Base-by-base conservation (phyloP, 2,113 vertebrate genomes). In the Philantomba maxwellii region DNA sequence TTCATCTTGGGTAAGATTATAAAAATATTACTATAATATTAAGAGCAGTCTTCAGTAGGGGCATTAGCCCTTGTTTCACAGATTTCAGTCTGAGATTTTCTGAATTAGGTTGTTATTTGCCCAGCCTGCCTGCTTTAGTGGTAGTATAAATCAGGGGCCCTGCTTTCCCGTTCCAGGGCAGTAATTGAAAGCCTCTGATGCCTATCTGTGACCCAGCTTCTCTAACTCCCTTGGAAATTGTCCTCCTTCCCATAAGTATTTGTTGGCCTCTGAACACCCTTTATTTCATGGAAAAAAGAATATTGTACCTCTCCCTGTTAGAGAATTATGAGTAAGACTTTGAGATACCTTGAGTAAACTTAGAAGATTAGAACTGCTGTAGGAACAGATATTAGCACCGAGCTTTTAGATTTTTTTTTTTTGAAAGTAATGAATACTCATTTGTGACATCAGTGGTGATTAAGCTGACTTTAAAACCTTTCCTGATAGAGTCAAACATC, bases 1-100 rank as follows among this genome's bases (percentile, higher is more conserved):
- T 95, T 94, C 49, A 83, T 95, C 87, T 92, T 82, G 45, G 36
- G 91, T n/a, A 86, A 86, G 39, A 95, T 92, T 93, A 66, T 91
- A 83, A 83, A 86, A 97, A 95, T 58, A 96, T 66, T 96, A 70
- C 45, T 86, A 0, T 70, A 70, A 77, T 94, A 62, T 43, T 88
- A 87, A 64, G 73, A 89, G 19, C 60, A 73, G 33, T 90, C 19
- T 88, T 90, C 83, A 60, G 66, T 58, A 86, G 62, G 75, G 45
- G 3, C 30, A 21, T 95, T 66, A 66, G 16, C 53, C 43, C 19
- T 21, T 60, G 51, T 77, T 96, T 88, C 78, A 81, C 49, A 96
- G 77, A 94, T 83, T 94, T 57, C 58, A 87, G 0, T 62, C 66
- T 75, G 77, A 93, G 87, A 81, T 58, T 90, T 95, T 80, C 80